Base-by-base conservation (phyloP, 1,140 invertebrate genomes). In the fruit fly (Drosophila melanogaster) region DNA sequence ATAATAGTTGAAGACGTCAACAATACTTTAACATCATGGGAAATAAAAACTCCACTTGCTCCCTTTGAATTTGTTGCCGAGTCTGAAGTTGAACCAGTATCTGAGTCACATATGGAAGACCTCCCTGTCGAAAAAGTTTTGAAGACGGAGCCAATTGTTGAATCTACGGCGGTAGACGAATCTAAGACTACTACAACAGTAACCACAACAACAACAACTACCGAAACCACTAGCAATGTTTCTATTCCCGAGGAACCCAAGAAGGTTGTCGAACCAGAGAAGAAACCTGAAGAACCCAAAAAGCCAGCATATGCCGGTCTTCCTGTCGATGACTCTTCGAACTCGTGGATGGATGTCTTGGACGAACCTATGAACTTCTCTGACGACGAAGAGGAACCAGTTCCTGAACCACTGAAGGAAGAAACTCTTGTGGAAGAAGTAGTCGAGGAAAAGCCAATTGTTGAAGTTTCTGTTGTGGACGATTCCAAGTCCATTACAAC, bases 341-440 rank as follows among this genome's bases (percentile, higher is more conserved):
- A 92, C 61, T 75, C 92, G 17, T 94, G 93, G 92, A 93, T 94
- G 90, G 89, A 92, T 84, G 91, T 93, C 41, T 66, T 94, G 38
- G 93, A 94, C 72, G 92, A 93, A 77, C 92, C 93, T 50, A 93
- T 94, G 56, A 80, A 83, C 17, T 92, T 93, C 54, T 91, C 92
- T 12, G 92, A 93, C 56, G 92, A 93, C 1, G 64, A 73, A 19
- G 65, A 57, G 15, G 75, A 74, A 53, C 14, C 62, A 37, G 35
- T 38, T 26, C 30, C 30, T 35, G 15, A 64, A 17, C 24, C 26
- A 12, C 5, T 26, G 78, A 44, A 55, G 41, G 8, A 43, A 19
- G 30, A 8, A 10, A 30, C 22, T 1, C 5, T 38, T 11, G 26
- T 37, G 1, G 33, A 60, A 12, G 15, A 43, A 12, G 30, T 30